A percentile compares a stretch with the other conserved stretches of the same genome.
These are phyloP conservation scores for Corynorhinus townsendii DNA, from an alignment of 2,113 vertebrate species.

Conservation along the genomic window DNA sequence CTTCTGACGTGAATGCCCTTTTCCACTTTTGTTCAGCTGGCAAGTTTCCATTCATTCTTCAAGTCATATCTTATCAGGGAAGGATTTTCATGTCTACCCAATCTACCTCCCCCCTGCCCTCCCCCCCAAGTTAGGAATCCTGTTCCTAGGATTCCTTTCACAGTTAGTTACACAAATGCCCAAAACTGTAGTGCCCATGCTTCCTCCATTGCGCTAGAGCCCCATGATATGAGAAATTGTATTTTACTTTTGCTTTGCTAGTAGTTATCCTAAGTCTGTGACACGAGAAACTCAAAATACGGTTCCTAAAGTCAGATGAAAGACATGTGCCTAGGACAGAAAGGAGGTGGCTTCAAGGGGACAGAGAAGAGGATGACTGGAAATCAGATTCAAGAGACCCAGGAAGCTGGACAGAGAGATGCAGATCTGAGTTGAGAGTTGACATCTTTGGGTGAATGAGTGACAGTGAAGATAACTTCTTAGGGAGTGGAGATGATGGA, in stretches of 20 bases:
- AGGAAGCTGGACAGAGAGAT: neutral
- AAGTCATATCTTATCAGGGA: neutral
- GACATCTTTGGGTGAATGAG: neutral
- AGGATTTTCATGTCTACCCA: neutral
- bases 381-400: neutral
- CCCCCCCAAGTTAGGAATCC: neutral
- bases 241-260: neutral
- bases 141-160: neutral
- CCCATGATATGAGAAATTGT: neutral
- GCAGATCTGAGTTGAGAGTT: neutral
- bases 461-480: neutral
- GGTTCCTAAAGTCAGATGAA: neutral
- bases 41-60: neutral
- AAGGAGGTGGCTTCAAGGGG: neutral
- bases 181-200: rapidly evolving
- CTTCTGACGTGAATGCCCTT: neutral
- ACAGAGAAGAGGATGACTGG: neutral
- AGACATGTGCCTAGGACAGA: neutral
- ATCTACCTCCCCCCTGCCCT: no score
- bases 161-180: neutral
- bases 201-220: neutral
- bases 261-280: neutral
- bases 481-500: neutral
- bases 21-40: neutral
- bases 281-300: neutral